Conservation (phyloP, 1,140 invertebrate species). For the Drosophila pectinifera region DNA sequence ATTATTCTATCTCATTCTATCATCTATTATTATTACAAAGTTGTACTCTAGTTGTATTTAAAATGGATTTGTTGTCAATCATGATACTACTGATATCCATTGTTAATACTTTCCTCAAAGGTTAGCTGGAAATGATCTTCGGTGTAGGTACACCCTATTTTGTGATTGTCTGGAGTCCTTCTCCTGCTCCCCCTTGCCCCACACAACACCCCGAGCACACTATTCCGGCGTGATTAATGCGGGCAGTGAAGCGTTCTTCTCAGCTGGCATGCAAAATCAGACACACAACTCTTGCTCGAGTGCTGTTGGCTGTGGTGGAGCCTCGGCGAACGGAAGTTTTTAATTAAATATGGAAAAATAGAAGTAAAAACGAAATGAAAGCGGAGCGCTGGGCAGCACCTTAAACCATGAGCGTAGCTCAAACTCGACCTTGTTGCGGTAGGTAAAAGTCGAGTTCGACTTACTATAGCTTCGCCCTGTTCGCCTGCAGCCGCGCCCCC, state of each 20-base stretch:
- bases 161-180: slow-evolving; percentile 1
- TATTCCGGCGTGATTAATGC: slow-evolving; percentile 50
- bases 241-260: slow-evolving; percentile 56
- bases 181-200: background rate
- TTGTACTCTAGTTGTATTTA: too few relatives aligned
- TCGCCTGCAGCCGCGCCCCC: background rate
- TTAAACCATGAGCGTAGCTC: slow-evolving; percentile 12
- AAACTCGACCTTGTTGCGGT: slow-evolving; percentile 59
- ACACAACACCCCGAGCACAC: background rate
- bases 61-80: too few relatives aligned
- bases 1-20: too few relatives aligned
- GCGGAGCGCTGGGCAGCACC: slow-evolving; percentile 8
- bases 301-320: slow-evolving; percentile 45
- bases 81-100: too few relatives aligned
- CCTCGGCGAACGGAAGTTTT: slow-evolving; percentile 66
- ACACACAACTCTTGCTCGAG: slow-evolving; percentile 38
- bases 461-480: slow-evolving; percentile 4
- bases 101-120: background rate
- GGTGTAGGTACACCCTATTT: background rate
- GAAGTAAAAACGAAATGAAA: slow-evolving; percentile 21
- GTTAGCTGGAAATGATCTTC: too few relatives aligned
- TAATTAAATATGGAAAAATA: slow-evolving; percentile 63
- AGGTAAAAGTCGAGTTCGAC: slow-evolving; percentile 53
- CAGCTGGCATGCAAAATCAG: slow-evolving; percentile 38
- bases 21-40: too few relatives aligned